Conservation (phyloP, 2,797 vertebrate genomes). For the Mus minutoides region DNA sequence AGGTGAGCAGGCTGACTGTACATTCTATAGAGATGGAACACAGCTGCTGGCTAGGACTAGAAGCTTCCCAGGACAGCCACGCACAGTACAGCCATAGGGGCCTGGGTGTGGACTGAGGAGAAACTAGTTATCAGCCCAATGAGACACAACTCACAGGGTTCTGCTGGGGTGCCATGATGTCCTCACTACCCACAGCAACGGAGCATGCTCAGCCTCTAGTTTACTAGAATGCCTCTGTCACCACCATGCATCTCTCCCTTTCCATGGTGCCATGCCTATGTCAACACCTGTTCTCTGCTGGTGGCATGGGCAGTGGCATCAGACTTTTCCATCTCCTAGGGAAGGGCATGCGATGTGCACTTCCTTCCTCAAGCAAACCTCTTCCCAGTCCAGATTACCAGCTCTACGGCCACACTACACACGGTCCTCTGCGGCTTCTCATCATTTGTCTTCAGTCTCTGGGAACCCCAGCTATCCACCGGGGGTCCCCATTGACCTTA, state of each 20-base stretch:
- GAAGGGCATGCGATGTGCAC: fast-evolving
- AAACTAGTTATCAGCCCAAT: conserved; percentile 38
- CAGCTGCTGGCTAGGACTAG: conserved; percentile 74
- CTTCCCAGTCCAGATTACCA: neutral
- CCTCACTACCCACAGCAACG: fast-evolving
- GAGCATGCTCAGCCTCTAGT: neutral
- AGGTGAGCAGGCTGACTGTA: conserved; percentile 74
- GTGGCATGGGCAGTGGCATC: neutral
- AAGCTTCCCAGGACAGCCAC: neutral
- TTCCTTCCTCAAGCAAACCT: neutral
- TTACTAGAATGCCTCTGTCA: neutral
- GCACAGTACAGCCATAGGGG: conserved; percentile 28
- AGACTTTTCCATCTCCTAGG: too few species aligned
- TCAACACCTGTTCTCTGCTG: neutral
- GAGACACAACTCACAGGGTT: neutral
- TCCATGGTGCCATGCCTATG: fast-evolving
- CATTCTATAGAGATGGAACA: conserved; percentile 58
- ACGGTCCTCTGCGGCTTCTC: neutral
- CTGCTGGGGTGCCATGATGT: fast-evolving
- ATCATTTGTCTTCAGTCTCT: neutral
- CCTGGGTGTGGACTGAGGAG: conserved; percentile 62
- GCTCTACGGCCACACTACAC: fast-evolving
- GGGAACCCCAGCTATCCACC: neutral
- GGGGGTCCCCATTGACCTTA: neutral
- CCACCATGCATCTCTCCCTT: neutral